Base-by-base conservation (phyloP, 2,888 invertebrate species). In the Rotaria magnacalcarata region DNA sequence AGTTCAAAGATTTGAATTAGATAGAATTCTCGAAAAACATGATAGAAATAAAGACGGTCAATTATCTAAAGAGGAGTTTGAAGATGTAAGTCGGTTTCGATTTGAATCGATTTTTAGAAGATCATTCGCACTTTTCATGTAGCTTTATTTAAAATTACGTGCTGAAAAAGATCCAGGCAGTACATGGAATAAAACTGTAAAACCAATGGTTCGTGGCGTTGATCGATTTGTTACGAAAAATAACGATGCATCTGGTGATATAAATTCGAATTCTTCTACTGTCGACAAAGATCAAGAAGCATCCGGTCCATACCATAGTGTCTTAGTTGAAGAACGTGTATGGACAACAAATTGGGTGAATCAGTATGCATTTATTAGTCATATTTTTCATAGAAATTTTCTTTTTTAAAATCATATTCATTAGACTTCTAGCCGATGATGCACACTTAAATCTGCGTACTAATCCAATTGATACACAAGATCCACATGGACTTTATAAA, bases 311-410 rank as follows among this genome's bases (percentile, higher is more conserved):
- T 84, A 84, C 84, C 99, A 99, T 92, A 96, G 97, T 5, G 97
- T 99, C 41, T 89, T 90, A 84, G 89, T 90, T n/a, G 91, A 91
- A 87, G 98, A 99, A 91, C 96, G 97, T 92, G 93, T 96, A 90
- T 97, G 98, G 67, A 99, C 98, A 92, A 96, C 97, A 85, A 96
- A 97, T 89, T 99, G 98, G 98, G 96, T 99, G 89, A 98, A 98
- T 92, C 90, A 90, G 91, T 92, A 88, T 87, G 88, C 87, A 50
- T 58, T 27, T 41, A 16, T 19, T 4, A 16, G 11, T 52, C 11
- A 52, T 52, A 52, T 52, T 16, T 52, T 52, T 14, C 52, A 52
- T 52, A 52, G 52, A 52, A 52, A 52, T 52, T 52, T 52, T 52
- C 16, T 16, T 8, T 52, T 16, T 52, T 11, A 0, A 85, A 34